These are phyloP conservation scores for Anthoscopus minutus DNA, from an alignment of 2,113 vertebrate species.

Conservation along the genomic window DNA sequence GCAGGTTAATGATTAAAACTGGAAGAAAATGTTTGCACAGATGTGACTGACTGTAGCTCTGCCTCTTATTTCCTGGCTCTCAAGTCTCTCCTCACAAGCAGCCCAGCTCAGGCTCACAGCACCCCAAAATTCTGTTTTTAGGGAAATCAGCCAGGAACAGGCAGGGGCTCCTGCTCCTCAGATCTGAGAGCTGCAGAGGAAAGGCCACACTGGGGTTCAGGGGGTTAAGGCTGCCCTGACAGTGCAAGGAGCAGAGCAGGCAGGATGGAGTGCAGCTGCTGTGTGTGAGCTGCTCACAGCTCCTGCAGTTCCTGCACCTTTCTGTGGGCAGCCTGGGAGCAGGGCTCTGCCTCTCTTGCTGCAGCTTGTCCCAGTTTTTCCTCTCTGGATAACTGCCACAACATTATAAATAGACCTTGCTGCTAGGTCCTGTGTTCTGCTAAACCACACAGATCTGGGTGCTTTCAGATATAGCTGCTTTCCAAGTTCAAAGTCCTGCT, in stretches of 20 bases:
- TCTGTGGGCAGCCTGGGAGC: not conserved
- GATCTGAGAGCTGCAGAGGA: not conserved
- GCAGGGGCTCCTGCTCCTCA: not conserved
- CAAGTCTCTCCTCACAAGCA: not conserved
- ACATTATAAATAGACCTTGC: not conserved
- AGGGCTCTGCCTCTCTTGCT: not conserved
- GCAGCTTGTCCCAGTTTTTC: constrained; percentile 10
- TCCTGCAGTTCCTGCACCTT: not conserved
- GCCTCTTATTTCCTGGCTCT: not conserved
- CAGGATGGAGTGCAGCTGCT: not conserved
- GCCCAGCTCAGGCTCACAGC: not conserved
- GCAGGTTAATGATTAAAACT: not conserved
- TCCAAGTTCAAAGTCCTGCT: not conserved
- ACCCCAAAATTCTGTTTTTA: not conserved
- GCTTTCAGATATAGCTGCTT: not conserved
- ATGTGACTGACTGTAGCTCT: not conserved
- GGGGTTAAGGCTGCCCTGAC: not conserved
- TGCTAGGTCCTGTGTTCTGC: not conserved
- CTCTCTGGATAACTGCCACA: not conserved
- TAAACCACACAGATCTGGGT: not conserved
- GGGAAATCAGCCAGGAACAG: not conserved
- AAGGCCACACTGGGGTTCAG: not conserved
- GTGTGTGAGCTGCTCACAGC: not conserved
- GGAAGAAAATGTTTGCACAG: not conserved
- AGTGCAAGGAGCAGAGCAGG: not conserved